Base-by-base conservation (phyloP, 1,140 invertebrate species). In the Luehdorfia chinensis region DNA sequence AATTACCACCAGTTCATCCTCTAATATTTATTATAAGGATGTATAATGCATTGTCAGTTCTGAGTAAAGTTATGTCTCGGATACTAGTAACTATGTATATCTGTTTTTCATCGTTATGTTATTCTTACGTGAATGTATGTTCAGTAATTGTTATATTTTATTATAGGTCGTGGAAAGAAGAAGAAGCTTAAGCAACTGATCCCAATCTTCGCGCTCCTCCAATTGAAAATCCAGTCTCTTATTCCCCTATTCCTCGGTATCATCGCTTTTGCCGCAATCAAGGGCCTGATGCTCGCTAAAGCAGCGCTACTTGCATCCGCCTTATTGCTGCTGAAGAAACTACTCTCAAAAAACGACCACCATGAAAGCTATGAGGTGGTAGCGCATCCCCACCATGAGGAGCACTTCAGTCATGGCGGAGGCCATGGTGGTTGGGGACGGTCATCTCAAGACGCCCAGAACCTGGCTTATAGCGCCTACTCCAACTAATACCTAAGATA, bases 221-320 rank as follows among this genome's bases (percentile, higher is more conserved):
- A 94, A 67, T 76, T 95, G 73, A 95, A 95, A 84, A 92, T 93
- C 45, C 93, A 93, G 30, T 91, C 92, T 5, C 87, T 95, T 32
- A 91, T 94, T 57, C 94, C 94, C 3, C 81, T 95, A 45, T 90
- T 91, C 50, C 89, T 95, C n/a, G 94, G 93, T 48, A 92, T 90
- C 64, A 88, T 95, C 51, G 94, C 93, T 21, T 87, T 95, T 15
- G 87, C 95, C 12, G 94, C 94, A 7, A 91, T 95, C 88, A 95
- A 95, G 88, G 94, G 94, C 41, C 88, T 95, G 41, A 83, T 95
- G 54, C 89, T 95, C 50, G 93, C 93, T 57, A 95, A 95, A 83
- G 90, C 95, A 28, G 94, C 94, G 3, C 88, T 95, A 6, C 88
- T 94, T 37, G 89, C 95, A 44, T 91, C 93, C 44, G 90, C 88